Conservation (phyloP, 2,797 vertebrate genomes). For the Podarcis lilfordi region DNA sequence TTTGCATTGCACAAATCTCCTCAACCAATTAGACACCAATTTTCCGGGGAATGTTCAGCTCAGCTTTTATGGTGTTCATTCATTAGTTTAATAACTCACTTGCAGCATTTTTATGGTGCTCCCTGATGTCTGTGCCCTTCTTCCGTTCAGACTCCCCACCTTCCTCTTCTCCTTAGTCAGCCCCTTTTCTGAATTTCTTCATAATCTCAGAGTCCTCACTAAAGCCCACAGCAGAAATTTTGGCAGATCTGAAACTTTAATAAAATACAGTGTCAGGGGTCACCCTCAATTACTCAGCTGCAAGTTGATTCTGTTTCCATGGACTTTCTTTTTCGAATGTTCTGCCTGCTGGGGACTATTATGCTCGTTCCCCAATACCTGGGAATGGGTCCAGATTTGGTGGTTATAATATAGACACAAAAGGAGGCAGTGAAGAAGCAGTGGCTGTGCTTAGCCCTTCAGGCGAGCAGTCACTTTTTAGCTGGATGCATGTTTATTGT, state of each 20-base stretch:
- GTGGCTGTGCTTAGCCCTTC: not conserved
- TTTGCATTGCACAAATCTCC: not conserved
- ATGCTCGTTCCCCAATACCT: not conserved
- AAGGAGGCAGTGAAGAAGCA: not conserved
- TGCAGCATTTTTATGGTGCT: not conserved
- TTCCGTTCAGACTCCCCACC: not conserved
- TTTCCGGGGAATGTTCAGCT: not conserved
- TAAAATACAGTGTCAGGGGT: not conserved
- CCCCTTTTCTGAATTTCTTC: not conserved
- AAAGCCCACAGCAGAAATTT: not conserved
- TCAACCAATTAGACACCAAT: slow-evolving; percentile 3
- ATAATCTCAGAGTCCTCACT: not conserved
- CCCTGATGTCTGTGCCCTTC: not conserved
- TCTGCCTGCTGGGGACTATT: slow-evolving; percentile 11
- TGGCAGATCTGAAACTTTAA: slow-evolving; percentile 10
- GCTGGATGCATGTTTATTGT: not conserved
- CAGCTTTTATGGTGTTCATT: not conserved
- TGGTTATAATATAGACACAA: slow-evolving; percentile 5
- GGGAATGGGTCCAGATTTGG: slow-evolving; percentile 26
- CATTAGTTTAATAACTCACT: slow-evolving; percentile 3
- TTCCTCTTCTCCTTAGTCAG: not conserved
- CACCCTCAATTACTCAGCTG: slow-evolving; percentile 3
- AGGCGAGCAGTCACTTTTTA: slow-evolving; percentile 15
- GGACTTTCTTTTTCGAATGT: slow-evolving; percentile 4
- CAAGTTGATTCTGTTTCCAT: slow-evolving; percentile 10